Conservation (phyloP, 1,140 invertebrate genomes). For the Rhopalosiphum maidis region DNA sequence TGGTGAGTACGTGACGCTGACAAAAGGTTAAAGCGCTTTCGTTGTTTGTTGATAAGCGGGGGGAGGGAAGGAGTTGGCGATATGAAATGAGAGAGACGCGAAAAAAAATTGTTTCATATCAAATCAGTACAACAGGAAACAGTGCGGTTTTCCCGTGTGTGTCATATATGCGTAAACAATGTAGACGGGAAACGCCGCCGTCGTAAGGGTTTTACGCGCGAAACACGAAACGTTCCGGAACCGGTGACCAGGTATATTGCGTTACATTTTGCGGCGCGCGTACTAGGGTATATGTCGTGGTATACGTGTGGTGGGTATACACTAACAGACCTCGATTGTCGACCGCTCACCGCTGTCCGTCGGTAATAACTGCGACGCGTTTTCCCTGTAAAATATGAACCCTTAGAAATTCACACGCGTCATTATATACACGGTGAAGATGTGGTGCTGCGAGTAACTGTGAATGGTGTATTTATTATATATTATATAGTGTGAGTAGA, state of each 20-base stretch:
- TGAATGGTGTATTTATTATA: neutral
- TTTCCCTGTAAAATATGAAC: conserved; percentile 42
- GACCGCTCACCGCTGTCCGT: neutral
- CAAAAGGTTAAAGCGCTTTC: conserved; percentile 31
- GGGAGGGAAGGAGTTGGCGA: neutral
- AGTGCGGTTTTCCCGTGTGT: conserved; percentile 7
- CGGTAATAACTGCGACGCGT: neutral
- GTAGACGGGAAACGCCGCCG: neutral
- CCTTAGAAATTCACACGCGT: conserved; percentile 37
- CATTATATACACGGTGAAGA: neutral
- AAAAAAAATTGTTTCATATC: neutral
- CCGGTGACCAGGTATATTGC: conserved; percentile 52
- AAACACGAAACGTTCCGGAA: conserved; percentile 53
- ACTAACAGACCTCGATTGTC: neutral
- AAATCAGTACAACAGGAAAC: conserved; percentile 43
- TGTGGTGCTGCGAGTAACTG: neutral
- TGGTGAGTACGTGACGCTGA: conserved; percentile 3
- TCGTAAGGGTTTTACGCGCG: neutral
- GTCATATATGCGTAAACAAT: neutral
- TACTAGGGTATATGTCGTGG: too few species aligned
- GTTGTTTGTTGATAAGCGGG: neutral
- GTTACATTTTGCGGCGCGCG: conserved; percentile 12
- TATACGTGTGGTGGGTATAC: neutral
- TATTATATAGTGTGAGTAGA: neutral
- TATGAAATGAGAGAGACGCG: neutral